Evolutionary conservation across 2,888 invertebrate genomes (phyloP), one percentile per base, ranked within the genome.

Genomic region (Acheta domesticus): DNA sequence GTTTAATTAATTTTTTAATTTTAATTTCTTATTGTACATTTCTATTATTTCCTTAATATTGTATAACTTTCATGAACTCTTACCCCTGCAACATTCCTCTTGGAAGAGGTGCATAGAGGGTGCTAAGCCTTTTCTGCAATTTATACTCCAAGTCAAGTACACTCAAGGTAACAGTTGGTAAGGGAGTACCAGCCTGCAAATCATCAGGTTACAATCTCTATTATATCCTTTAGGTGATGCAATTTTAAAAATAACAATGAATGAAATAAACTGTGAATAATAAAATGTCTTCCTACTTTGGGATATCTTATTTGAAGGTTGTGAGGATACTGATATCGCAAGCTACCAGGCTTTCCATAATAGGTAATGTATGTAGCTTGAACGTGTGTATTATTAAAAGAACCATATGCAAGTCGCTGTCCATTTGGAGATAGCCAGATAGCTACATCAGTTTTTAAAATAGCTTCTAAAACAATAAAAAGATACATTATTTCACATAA

Each of bases 391-490:
- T 96, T 96, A 84, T 96, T 91, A 85, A 96, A 96, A 50, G 92
- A 91, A 2, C 92, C 94, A 85, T 91, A 98, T 1, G 95, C 94
- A 82, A 98, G 86, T 85, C 92, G 91, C 16, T 88, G 90, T 36
- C 96, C 96, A 84, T 93, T 91, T 0, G 91, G 91, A 1, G 96
- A 96, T 88, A 97, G 96, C 96, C 97, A 98, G 75, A 97, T 86
- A 0, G 97, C 98, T 83, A 92, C 91, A 86, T 94, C 94, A 0
- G 93, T 91, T 78, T 91, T 89, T 84, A 97, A 92, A 3, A 98
- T 93, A 87, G 97, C 97, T 92, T 97, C 97, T 96, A 89, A 79
- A 90, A 90, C 82, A 78, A 62, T 36, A 5, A 36, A 36, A 36
- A 36, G 8, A 36, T 36, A 36, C 36, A 36, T 36, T 36, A 36